Conservation (phyloP, 2,888 invertebrate species). For the Archaeoteleia sp. region DNA sequence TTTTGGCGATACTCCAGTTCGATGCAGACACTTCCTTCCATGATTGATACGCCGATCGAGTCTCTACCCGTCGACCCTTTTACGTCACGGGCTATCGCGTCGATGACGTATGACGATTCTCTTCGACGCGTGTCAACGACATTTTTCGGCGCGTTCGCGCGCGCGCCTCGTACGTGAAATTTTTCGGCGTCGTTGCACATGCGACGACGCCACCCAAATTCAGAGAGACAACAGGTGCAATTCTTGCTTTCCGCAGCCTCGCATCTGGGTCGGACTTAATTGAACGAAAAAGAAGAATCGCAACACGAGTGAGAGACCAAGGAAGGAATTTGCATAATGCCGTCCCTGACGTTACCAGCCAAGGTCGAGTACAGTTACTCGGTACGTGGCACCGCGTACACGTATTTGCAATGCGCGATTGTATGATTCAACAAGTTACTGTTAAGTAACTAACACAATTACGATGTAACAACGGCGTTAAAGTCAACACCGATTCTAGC, state of each 20-base stretch:
- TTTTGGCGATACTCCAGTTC: constrained; percentile 65
- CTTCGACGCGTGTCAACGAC: background rate
- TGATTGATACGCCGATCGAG: constrained; percentile 24
- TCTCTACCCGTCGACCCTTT: no score
- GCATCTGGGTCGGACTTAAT: constrained; percentile 31
- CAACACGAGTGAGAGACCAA: constrained; percentile 33
- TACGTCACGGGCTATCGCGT: constrained; percentile 19
- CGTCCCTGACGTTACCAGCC: constrained; percentile 35
- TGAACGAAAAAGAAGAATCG: constrained; percentile 35
- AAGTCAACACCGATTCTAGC: no score
- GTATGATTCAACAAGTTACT: no score
- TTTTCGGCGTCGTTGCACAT: no score
- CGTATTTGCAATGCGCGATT: no score
- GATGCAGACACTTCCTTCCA: background rate
- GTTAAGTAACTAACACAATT: no score
- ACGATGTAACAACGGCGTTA: no score
- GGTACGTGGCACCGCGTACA: background rate
- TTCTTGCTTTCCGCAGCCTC: constrained; percentile 17
- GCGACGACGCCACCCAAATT: constrained; percentile 15
- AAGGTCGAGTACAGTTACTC: constrained; percentile 34
- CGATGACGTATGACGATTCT: constrained; percentile 15
- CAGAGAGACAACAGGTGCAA: constrained; percentile 33
- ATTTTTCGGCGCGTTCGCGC: no score
- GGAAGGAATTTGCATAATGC: constrained; percentile 41
- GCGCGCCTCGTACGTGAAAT: no score